Percentiles rank a stretch among this genome's conserved stretches.
These are phyloP conservation scores for Poecile montanus DNA, from an alignment of 2,797 vertebrate genomes.

Conservation along the genomic window DNA sequence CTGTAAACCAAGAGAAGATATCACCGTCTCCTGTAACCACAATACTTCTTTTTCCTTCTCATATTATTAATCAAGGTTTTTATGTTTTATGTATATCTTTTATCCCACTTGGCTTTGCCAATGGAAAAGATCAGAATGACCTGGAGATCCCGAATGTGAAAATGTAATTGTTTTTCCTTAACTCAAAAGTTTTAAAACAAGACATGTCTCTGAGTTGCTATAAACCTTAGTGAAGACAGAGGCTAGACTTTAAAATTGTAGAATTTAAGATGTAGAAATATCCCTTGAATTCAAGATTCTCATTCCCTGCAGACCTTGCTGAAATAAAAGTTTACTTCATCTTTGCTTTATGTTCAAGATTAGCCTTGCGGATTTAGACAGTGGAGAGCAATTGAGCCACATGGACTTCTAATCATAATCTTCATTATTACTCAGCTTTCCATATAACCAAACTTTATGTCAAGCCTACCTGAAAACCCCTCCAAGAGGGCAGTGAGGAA, in stretches of 20 bases:
- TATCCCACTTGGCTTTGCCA: not conserved
- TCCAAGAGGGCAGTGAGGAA: not conserved
- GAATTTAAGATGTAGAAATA: not conserved
- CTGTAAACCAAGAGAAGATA: not conserved
- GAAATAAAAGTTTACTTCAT: not conserved
- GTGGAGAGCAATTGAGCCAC: not conserved
- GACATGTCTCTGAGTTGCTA: not conserved
- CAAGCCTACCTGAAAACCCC: slow-evolving; percentile 21
- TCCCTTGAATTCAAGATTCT: not conserved
- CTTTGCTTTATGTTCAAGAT: not conserved
- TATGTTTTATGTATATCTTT: accelerated
- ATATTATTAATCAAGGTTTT: not conserved
- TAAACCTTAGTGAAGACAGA: not conserved
- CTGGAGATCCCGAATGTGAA: not conserved
- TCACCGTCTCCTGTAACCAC: not conserved
- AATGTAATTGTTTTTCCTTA: not conserved
- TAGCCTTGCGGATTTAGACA: not conserved
- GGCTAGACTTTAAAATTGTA: not conserved
- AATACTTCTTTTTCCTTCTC: not conserved
- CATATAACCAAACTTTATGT: not conserved
- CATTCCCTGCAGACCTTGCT: not conserved
- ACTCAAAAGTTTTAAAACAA: not conserved
- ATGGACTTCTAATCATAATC: not conserved
- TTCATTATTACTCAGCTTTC: not conserved
- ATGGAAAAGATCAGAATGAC: not conserved